phyloP scores from a whole-genome alignment of 2,113 vertebrate genomes.

The Etheostoma cragini region DNA sequence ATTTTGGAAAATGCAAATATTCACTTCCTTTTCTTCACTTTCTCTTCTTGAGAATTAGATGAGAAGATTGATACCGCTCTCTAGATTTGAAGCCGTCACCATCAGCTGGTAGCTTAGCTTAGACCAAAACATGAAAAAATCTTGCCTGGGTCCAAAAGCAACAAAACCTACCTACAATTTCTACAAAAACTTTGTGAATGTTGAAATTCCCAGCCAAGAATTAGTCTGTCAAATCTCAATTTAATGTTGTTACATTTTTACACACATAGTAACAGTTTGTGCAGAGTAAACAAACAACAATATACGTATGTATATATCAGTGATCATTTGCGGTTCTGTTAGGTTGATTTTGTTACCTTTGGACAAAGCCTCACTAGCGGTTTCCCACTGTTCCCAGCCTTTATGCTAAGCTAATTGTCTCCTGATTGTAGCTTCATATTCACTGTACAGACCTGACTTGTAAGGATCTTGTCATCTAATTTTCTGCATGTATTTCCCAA shows the following conservation, averaged over 20 bases:
- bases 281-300: neutral
- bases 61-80: neutral
- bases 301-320: neutral
- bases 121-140: neutral
- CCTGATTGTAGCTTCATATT: neutral
- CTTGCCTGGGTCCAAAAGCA: no score
- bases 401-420: neutral
- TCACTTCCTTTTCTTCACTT: neutral
- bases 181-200: neutral
- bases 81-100: neutral
- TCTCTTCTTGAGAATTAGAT: slow-evolving; percentile 3
- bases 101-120: neutral
- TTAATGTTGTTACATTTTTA: neutral
- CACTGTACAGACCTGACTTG: no score
- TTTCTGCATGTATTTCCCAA: neutral
- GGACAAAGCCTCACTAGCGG: no score
- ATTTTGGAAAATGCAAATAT: neutral
- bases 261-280: no score
- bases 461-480: no score
- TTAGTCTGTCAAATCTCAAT: neutral
- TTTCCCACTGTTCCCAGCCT: neutral
- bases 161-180: neutral
- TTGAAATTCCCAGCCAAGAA: neutral
- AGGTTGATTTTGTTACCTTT: no score
- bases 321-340: neutral